A percentile compares a stretch with the other conserved stretches of the same genome.
Conservation (phyloP, 2,888 invertebrate genomes). For the Drosophila borealis region DNA sequence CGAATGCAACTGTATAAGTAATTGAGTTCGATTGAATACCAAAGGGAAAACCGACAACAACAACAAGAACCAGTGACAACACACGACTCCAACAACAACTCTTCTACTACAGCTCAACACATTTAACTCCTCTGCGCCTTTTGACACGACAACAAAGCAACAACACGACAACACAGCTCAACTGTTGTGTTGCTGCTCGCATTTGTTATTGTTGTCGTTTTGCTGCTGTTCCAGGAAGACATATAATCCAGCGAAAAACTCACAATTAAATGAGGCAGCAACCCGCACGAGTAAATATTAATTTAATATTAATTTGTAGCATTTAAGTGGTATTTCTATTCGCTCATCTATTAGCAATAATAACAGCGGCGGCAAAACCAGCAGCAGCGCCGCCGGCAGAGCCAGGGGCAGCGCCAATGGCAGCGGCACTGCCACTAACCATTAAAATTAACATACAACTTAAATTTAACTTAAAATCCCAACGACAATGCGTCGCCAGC, state of each 20-base stretch:
- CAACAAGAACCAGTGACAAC: slow-evolving; percentile 57
- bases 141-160: slow-evolving; percentile 47
- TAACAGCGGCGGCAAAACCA: slow-evolving; percentile 1
- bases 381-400: background rate
- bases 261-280: slow-evolving; percentile 35
- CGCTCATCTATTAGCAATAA: slow-evolving; percentile 19
- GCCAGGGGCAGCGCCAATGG: background rate
- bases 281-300: slow-evolving; percentile 51
- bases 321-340: slow-evolving; percentile 14
- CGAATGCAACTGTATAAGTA: slow-evolving; percentile 22
- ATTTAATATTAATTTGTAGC: slow-evolving; percentile 27
- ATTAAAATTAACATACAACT: slow-evolving; percentile 30
- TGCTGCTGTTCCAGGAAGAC: background rate
- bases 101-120: slow-evolving; percentile 16
- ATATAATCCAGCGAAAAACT: slow-evolving; percentile 6
- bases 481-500: slow-evolving; percentile 10
- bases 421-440: slow-evolving; percentile 8
- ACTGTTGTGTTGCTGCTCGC: slow-evolving; percentile 9
- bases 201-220: slow-evolving; percentile 21
- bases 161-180: slow-evolving; percentile 20
- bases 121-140: slow-evolving; percentile 30
- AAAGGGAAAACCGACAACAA: slow-evolving; percentile 20
- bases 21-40: slow-evolving; percentile 15
- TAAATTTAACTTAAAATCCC: slow-evolving; percentile 10
- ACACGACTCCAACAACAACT: slow-evolving; percentile 12